Evolutionary conservation across 2,888 invertebrate species (phyloP).

Genomic region (Lasioglossum calceatum): DNA sequence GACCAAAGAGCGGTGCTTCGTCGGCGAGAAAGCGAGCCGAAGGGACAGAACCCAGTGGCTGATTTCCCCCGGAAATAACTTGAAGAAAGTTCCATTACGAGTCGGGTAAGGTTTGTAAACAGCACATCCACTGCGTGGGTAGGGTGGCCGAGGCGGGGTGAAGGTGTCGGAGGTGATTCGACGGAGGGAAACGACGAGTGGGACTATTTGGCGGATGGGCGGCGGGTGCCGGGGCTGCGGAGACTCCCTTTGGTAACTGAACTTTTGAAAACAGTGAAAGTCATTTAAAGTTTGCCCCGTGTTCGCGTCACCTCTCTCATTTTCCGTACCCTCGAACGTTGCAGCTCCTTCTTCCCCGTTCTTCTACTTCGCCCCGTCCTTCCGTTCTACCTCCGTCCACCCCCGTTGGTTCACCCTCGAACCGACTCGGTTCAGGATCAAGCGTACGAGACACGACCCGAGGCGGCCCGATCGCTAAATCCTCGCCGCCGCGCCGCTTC

Average conservation of each 20-base stretch:
- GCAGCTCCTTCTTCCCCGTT: conserved; percentile 49
- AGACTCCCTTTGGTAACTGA: conserved; percentile 77
- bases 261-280: conserved; percentile 81
- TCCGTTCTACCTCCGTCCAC: conserved; percentile 9
- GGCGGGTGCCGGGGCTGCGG: conserved; percentile 48
- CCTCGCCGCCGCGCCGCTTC: conserved; percentile 45
- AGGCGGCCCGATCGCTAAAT: conserved; percentile 69
- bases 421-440: conserved; percentile 66
- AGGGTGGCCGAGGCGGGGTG: conserved; percentile 42
- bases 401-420: conserved; percentile 34
- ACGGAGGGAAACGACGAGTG: conserved; percentile 58
- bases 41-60: conserved; percentile 40
- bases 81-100: conserved; percentile 77
- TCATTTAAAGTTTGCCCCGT: conserved; percentile 79
- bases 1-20: conserved; percentile 29
- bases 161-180: conserved; percentile 71
- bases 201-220: conserved; percentile 47
- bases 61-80: conserved; percentile 71
- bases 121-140: conserved; percentile 63
- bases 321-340: conserved; percentile 70
- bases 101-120: conserved; percentile 76
- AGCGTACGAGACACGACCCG: conserved; percentile 67
- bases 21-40: conserved; percentile 16
- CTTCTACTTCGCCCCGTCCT: conserved; percentile 50
- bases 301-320: conserved; percentile 74